Evolutionary conservation across 2,113 vertebrate species (phyloP), one percentile per base, ranked within the genome.

Genomic region (Struthio camelus): DNA sequence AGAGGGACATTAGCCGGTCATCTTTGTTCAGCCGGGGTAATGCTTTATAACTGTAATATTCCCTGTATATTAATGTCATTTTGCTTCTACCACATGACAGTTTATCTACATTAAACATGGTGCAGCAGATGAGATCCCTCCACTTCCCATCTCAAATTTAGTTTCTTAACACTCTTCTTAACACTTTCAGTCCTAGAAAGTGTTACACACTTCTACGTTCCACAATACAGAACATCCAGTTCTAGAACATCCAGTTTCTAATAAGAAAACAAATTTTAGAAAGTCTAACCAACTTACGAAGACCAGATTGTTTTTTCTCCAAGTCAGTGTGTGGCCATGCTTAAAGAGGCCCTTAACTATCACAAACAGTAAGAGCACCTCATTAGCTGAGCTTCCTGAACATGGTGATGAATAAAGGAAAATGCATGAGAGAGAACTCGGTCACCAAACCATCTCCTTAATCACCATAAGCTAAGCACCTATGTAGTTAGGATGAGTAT

Each of bases 11-110:
- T 27, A 76, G 56, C 50, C 80, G 48, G 65, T 62, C 40, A 61
- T 75, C 73, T 89, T 61, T 42, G 38, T 54, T 91, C 87, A 73
- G n/a, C 72, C 92, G 53, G 95, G 65, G 78, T 87, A 66, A 92
- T 71, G 28, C 71, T 85, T 89, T 89, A 91, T 67, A 94, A 89
- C 4, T 61, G 80, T 58, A 77, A 80, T 65, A 44, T 44, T 92
- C 72, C 86, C 83, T 78, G 25, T 58, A 87, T n/a, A 38, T 22
- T 80, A 70, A 80, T 54, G 56, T 87, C 84, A 95, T 89, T 76
- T 73, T 84, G 32, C 48, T 66, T 83, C 71, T 20, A 65, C 16
- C n/a, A 40, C 22, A 15, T 71, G 61, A 84, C 73, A 89, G 51
- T 42, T 84, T 59, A 94, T 72, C 69, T 81, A 75, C 19, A 75